phyloP scores from a whole-genome alignment of 2,113 vertebrate species.

The Felis chaus region DNA sequence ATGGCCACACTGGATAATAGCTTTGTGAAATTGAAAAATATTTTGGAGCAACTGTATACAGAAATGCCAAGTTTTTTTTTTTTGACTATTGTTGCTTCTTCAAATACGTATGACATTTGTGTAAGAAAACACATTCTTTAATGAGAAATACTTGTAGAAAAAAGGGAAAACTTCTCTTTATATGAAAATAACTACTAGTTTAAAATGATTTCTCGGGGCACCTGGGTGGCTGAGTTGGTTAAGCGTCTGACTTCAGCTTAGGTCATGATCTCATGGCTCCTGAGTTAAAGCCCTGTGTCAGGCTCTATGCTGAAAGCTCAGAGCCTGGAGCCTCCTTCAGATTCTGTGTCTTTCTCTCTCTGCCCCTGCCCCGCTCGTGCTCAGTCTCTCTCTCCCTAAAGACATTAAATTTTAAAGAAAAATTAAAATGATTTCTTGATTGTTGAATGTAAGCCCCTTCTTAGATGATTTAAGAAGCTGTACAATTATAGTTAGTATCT shows the following conservation, averaged over 20 bases:
- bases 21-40: constrained; percentile 78
- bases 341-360: no score
- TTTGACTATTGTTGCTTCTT: constrained; percentile 78
- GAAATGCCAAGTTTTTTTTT: constrained; percentile 77
- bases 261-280: no score
- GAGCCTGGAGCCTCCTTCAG: no score
- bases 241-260: no score
- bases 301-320: no score
- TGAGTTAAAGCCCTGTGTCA: no score
- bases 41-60: constrained; percentile 80
- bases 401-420: no score
- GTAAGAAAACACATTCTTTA: constrained; percentile 72
- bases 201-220: constrained; percentile 57
- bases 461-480: constrained; percentile 67
- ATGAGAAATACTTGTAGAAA: constrained; percentile 64
- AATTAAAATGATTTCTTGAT: constrained; percentile 70
- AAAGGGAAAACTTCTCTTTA: constrained; percentile 62
- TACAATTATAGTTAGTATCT: constrained; percentile 35
- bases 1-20: constrained; percentile 85
- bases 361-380: no score
- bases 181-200: constrained; percentile 71
- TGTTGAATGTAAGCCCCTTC: constrained; percentile 65
- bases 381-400: no score
- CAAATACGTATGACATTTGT: constrained; percentile 72
- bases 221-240: no score